Percentiles rank a stretch among this genome's conserved stretches.
phyloP scores from a whole-genome alignment of 2,888 invertebrate genomes.

The Biston betularia region DNA sequence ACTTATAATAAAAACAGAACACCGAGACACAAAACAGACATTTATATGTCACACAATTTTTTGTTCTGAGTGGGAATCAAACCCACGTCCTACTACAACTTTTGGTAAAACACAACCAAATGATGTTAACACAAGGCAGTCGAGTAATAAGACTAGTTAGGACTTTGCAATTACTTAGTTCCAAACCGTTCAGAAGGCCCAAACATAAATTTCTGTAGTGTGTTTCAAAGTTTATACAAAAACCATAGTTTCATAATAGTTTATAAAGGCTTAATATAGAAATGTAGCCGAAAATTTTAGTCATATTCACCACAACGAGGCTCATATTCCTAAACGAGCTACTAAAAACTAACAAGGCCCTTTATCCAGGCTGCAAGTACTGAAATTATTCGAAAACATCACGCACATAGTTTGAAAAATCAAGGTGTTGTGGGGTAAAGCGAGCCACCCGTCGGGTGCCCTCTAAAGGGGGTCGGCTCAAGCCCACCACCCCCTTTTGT shows the following conservation, averaged over 20 bases:
- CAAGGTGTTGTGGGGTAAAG: conserved; percentile 67
- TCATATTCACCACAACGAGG: conserved; percentile 15
- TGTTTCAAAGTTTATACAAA: background rate
- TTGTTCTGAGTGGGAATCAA: no score
- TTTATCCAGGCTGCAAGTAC: conserved; percentile 33
- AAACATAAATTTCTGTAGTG: no score
- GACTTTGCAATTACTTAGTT: no score
- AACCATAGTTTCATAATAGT: conserved; percentile 15
- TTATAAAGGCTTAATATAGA: conserved; percentile 8
- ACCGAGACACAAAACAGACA: no score
- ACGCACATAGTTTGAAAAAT: conserved; percentile 70
- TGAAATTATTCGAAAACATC: conserved; percentile 47
- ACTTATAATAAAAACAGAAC: no score
- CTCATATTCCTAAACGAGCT: conserved; percentile 34
- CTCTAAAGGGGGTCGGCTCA: conserved; percentile 34
- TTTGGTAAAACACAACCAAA: no score
- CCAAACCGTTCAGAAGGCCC: no score
- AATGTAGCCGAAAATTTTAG: conserved; percentile 19
- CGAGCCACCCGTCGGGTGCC: conserved; percentile 45
- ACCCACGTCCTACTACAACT: no score
- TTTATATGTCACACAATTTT: no score
- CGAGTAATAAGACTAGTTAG: no score
- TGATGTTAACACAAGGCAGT: no score
- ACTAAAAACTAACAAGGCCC: conserved; percentile 37
- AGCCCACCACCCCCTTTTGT: conserved; percentile 52